Evolutionary conservation across 2,888 invertebrate genomes (phyloP).

Genomic region (Cephus nigrinus): DNA sequence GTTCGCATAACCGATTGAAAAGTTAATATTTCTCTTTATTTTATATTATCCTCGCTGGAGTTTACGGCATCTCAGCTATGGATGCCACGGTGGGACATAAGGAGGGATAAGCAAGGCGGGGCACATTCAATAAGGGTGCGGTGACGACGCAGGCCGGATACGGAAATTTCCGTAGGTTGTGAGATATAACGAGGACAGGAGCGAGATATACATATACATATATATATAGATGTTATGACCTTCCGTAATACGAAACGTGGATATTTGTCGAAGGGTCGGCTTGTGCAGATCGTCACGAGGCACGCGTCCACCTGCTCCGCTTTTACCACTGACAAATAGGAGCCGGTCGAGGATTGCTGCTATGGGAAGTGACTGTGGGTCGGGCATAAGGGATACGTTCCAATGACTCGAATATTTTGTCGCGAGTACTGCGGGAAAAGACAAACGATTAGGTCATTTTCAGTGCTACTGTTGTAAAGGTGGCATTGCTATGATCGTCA

Average conservation of each 20-base stretch:
- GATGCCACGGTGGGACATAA: not conserved
- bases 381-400: not conserved
- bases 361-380: not conserved
- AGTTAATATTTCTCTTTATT: not conserved
- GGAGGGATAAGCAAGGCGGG: not conserved
- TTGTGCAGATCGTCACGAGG: not conserved
- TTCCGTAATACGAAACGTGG: not conserved
- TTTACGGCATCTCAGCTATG: not conserved
- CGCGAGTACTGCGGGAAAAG: not conserved
- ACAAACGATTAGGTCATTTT: not conserved
- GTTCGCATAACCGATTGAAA: not conserved
- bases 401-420: not conserved
- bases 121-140: constrained; percentile 7
- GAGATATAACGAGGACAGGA: not conserved
- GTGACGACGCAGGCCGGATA: constrained; percentile 4
- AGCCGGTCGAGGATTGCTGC: not conserved
- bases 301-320: not conserved
- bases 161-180: not conserved
- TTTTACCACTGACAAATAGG: not conserved
- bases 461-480: not conserved
- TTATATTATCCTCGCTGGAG: not conserved
- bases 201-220: not conserved
- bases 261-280: not conserved
- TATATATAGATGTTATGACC: not conserved
- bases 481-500: not conserved